These are phyloP conservation scores for Metridium senile DNA, from an alignment of 92 coral and sea anemone species.

Conservation along the genomic window DNA sequence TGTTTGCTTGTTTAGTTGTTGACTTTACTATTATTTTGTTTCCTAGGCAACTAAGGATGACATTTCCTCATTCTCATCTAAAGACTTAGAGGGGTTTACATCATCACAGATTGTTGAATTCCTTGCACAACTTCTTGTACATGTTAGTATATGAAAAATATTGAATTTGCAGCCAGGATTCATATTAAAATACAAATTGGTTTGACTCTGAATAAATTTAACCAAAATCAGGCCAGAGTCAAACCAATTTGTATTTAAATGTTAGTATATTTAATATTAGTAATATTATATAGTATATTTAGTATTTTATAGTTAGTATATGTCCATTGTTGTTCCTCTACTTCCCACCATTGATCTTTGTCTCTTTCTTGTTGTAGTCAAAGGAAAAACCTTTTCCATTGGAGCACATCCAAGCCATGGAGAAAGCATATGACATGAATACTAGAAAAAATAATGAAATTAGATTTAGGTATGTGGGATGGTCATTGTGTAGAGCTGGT, in stretches of 20 bases:
- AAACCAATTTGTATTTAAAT: too few relatives aligned
- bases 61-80: slow-evolving; percentile 48
- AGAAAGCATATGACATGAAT: slow-evolving; percentile 64
- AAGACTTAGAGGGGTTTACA: slow-evolving; percentile 61
- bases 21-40: not conserved
- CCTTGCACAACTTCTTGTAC: slow-evolving; percentile 64
- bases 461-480: slow-evolving; percentile 55
- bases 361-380: not conserved
- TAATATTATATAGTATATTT: too few relatives aligned
- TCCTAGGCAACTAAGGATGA: slow-evolving; percentile 61
- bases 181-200: too few relatives aligned
- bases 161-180: too few relatives aligned
- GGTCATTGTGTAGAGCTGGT: not conserved
- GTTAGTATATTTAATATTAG: too few relatives aligned
- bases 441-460: slow-evolving; percentile 67
- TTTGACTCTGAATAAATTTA: too few relatives aligned
- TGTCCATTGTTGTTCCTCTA: not conserved
- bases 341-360: not conserved
- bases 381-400: slow-evolving; percentile 45
- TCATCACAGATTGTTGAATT: slow-evolving; percentile 76
- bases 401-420: slow-evolving; percentile 70
- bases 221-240: too few relatives aligned
- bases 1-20: too few relatives aligned
- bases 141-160: slow-evolving; percentile 4
- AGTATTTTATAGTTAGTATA: too few relatives aligned